These are phyloP conservation scores for Sphaerophoria rueppellii DNA, from an alignment of 2,888 invertebrate genomes.

Conservation along the genomic window DNA sequence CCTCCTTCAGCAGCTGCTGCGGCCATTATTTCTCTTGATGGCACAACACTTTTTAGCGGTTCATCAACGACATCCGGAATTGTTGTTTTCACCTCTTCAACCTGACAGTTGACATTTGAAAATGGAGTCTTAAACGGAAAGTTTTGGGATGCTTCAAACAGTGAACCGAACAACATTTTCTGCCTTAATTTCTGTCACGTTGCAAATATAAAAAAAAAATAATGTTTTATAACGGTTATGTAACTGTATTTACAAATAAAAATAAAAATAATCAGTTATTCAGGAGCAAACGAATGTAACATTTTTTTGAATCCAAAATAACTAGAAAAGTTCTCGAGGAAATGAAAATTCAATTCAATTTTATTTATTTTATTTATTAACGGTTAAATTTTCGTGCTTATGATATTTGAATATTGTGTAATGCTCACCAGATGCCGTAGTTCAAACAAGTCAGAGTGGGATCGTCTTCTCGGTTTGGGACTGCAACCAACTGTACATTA, in stretches of 20 bases:
- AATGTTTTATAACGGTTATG: conserved; percentile 33
- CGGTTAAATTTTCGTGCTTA: too few relatives aligned
- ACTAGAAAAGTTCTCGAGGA: too few relatives aligned
- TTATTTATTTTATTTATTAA: too few relatives aligned
- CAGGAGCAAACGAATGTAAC: not conserved
- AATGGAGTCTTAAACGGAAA: conserved; percentile 86
- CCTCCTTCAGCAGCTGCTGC: conserved; percentile 79
- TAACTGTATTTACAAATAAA: conserved; percentile 7
- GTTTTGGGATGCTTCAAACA: conserved; percentile 85
- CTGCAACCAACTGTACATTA: conserved; percentile 49
- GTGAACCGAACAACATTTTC: conserved; percentile 84
- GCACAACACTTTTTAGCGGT: conserved; percentile 73
- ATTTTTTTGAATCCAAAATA: too few relatives aligned
- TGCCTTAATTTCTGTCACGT: conserved; percentile 29
- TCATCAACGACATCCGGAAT: conserved; percentile 70
- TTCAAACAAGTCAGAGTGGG: conserved; percentile 36
- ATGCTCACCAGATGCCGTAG: conserved; percentile 61
- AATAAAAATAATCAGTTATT: not conserved
- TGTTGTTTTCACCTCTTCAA: conserved; percentile 78
- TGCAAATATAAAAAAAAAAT: not conserved
- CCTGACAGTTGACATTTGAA: conserved; percentile 84
- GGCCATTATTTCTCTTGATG: conserved; percentile 79
- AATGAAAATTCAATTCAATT: too few relatives aligned
- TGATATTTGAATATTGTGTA: too few relatives aligned
- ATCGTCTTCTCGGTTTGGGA: conserved; percentile 19